Evolutionary conservation across 2,888 invertebrate species (phyloP), one percentile per base, ranked within the genome.

Genomic region (Thecocarcelia acutangulata): DNA sequence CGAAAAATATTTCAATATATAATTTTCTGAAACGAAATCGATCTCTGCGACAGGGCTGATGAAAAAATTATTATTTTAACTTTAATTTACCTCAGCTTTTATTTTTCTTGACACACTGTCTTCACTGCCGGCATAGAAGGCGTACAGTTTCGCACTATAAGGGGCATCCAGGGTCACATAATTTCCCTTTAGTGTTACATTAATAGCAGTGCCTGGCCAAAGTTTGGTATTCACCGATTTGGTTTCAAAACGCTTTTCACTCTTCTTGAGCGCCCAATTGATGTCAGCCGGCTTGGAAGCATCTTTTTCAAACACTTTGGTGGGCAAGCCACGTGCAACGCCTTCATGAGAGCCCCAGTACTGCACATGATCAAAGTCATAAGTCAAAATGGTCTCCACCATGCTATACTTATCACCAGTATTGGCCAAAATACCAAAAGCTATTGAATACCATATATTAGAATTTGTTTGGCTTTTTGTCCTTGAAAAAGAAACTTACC

Each of bases 311-410:
- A 84, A 89, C 11, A 91, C 86, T 77, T 88, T 88, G 1, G 91
- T 91, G 2, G 88, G 88, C 77, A 91, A 68, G 3, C 90, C 91
- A 12, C 89, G 87, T n/a, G 90, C 90, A 5, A 89, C 86, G 17
- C 93, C 90, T 94, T 94, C 81, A 93, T 96, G 88, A 93, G 94
- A 5, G 93, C 96, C 96, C 96, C 96, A 97, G 87, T 94, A 94
- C 80, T 95, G 92, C 17, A 93, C 92, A 86, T 95, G 94, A 84
- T 93, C 93, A 85, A 93, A 95, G 28, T 93, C 92, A 88, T 95
- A 97, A 83, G 93, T 93, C 83, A 96, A 93, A 69, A 95, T 95
- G 40, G 95, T 93, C 82, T 94, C 95, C 54, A 95, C 94, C 11
- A 93, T 92, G 52, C 92, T 93, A 50, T 93, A 92, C 64, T 91